Evolutionary conservation across 2,113 vertebrate species (phyloP).

Genomic region (Okapia johnstoni): DNA sequence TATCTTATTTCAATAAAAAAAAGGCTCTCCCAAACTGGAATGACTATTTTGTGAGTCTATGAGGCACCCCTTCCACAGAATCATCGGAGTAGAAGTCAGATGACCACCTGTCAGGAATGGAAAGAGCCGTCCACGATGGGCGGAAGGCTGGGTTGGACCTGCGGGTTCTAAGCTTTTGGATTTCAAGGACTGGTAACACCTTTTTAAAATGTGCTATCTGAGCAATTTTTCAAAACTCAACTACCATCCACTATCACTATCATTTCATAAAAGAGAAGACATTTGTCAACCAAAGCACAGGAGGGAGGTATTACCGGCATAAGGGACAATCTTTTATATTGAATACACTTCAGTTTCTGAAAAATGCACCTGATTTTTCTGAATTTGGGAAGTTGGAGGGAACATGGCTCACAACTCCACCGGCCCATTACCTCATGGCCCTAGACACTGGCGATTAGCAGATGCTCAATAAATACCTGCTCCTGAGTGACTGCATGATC

Average conservation of each 20-base stretch:
- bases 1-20: not conserved
- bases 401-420: not conserved
- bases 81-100: not conserved
- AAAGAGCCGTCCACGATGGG: not conserved
- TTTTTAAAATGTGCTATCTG: not conserved
- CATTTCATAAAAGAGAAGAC: not conserved
- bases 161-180: not conserved
- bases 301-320: not conserved
- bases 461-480: conserved; percentile 30
- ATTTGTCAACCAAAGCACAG: not conserved
- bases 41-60: not conserved
- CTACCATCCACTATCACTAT: not conserved
- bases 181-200: not conserved
- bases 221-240: not conserved
- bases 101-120: not conserved
- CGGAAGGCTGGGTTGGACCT: too few species aligned
- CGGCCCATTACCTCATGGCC: not conserved
- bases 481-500: not conserved
- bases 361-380: conserved; percentile 23
- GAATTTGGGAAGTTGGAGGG: not conserved
- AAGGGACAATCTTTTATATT: not conserved
- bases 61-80: not conserved
- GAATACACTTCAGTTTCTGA: not conserved
- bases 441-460: not conserved
- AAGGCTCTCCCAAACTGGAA: not conserved